phyloP scores from a whole-genome alignment of 1,140 invertebrate genomes.

The Forficula auricularia region DNA sequence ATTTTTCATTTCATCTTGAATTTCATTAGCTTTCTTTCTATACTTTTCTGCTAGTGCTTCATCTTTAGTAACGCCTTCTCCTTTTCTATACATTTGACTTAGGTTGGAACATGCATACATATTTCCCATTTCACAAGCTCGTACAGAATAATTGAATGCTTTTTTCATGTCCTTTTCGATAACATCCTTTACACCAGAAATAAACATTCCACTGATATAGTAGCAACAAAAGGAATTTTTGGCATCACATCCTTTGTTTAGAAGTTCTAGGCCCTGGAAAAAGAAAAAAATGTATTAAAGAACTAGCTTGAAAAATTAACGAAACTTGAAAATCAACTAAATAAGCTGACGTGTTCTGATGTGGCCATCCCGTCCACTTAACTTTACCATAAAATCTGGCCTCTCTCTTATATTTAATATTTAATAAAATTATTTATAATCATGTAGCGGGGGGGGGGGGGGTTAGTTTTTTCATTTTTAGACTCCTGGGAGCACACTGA shows the following conservation, averaged over 20 bases:
- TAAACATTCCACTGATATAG: conserved; percentile 56
- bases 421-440: no score
- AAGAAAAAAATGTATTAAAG: conserved; percentile 16
- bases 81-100: conserved; percentile 54
- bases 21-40: conserved; percentile 44
- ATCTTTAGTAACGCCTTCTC: conserved; percentile 49
- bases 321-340: neutral
- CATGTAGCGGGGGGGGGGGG: no score
- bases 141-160: conserved; percentile 54
- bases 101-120: conserved; percentile 74
- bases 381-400: no score
- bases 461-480: no score
- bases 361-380: no score
- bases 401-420: neutral
- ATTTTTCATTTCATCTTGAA: conserved; percentile 44
- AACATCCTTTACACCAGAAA: conserved; percentile 45
- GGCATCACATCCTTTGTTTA: conserved; percentile 51
- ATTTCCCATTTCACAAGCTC: conserved; percentile 62
- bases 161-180: conserved; percentile 52
- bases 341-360: no score
- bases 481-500: no score
- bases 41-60: conserved; percentile 47
- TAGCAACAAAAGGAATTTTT: conserved; percentile 58
- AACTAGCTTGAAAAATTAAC: neutral
- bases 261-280: conserved; percentile 37